Conservation (phyloP, 2,797 vertebrate species). For the Streptopelia turtur region DNA sequence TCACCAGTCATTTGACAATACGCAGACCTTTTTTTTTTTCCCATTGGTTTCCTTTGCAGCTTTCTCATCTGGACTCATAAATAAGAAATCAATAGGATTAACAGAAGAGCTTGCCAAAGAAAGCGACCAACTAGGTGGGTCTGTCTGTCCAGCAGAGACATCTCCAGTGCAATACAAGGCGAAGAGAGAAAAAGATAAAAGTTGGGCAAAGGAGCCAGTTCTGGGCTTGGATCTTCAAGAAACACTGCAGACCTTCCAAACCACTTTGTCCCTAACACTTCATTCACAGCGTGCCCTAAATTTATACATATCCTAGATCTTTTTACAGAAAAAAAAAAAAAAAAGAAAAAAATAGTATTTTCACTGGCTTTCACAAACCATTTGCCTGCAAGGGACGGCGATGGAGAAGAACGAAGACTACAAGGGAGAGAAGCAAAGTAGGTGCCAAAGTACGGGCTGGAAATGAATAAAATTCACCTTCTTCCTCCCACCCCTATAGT, state of each 20-base stretch:
- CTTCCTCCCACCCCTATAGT: background rate
- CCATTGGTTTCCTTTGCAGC: conserved; percentile 68
- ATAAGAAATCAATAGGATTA: conserved; percentile 64
- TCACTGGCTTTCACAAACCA: background rate
- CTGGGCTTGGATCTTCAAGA: background rate
- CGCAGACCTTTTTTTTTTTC: conserved; percentile 44
- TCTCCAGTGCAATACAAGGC: background rate
- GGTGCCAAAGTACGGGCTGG: conserved; percentile 18
- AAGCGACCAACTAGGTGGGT: conserved; percentile 43
- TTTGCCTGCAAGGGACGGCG: background rate
- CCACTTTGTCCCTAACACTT: conserved; percentile 50
- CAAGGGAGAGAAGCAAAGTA: background rate
- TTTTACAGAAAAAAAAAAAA: background rate
- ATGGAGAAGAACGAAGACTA: background rate
- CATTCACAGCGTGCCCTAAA: background rate
- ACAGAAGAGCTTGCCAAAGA: conserved; percentile 41
- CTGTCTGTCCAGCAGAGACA: background rate
- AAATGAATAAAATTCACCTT: background rate
- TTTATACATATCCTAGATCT: background rate
- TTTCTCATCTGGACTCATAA: conserved; percentile 71
- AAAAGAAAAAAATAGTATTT: background rate
- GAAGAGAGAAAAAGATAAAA: background rate
- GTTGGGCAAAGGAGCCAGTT: conserved; percentile 16
- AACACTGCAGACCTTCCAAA: background rate
- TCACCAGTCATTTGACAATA: conserved; percentile 73